These are phyloP conservation scores for Scaptodrosophila latifasciaeformis DNA, from an alignment of 2,888 invertebrate species.

Conservation along the genomic window DNA sequence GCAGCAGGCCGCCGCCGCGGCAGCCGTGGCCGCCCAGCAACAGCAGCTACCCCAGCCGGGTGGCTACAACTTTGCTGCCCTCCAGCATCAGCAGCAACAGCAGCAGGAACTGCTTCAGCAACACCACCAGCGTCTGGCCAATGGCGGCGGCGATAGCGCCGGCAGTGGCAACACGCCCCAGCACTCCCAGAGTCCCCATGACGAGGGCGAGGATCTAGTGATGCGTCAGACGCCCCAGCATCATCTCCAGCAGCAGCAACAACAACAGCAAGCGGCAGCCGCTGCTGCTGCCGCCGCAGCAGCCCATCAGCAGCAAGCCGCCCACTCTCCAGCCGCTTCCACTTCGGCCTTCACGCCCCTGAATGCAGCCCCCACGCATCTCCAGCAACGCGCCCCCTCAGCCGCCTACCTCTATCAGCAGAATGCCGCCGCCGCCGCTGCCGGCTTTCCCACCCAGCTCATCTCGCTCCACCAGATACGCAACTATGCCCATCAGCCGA, in stretches of 20 bases:
- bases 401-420: constrained; percentile 89
- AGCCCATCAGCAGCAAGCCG: constrained; percentile 42
- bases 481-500: constrained; percentile 94
- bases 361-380: constrained; percentile 87
- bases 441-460: constrained; percentile 91
- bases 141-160: constrained; percentile 72
- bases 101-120: constrained; percentile 72
- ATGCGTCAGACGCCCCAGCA: constrained; percentile 73
- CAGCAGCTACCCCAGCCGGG: constrained; percentile 79
- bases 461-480: constrained; percentile 97
- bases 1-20: constrained; percentile 50
- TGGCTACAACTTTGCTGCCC: constrained; percentile 73
- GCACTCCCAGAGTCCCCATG: constrained; percentile 73
- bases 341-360: constrained; percentile 96
- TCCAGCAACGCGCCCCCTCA: constrained; percentile 75
- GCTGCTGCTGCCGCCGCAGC: constrained; percentile 71
- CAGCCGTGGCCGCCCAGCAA: constrained; percentile 77
- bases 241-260: constrained; percentile 68
- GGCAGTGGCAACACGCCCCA: constrained; percentile 68
- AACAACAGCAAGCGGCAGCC: constrained; percentile 42
- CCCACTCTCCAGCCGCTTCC: constrained; percentile 70
- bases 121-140: constrained; percentile 78
- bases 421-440: constrained; percentile 77
- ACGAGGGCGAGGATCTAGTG: constrained; percentile 73
- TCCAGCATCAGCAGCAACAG: constrained; percentile 81